A percentile compares a stretch with the other conserved stretches of the same genome.
Conservation (phyloP, 1,140 invertebrate genomes). For the Drosophila pectinifera region DNA sequence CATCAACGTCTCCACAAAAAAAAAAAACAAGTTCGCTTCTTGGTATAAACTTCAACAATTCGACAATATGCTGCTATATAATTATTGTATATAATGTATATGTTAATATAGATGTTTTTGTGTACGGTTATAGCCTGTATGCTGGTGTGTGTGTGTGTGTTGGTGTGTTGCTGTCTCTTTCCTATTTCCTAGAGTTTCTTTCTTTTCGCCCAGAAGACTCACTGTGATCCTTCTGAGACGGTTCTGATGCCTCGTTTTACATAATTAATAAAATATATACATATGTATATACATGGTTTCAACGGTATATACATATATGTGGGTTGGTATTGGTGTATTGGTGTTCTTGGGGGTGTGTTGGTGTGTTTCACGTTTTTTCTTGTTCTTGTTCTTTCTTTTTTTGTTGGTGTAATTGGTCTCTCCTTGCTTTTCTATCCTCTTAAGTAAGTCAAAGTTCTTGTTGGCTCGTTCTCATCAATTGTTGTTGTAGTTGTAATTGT, state of each 20-base stretch:
- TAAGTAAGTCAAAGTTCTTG: constrained; percentile 78
- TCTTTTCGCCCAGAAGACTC: constrained; percentile 29
- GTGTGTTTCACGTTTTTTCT: constrained; percentile 11
- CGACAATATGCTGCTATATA: constrained; percentile 69
- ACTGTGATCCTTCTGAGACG: constrained; percentile 30
- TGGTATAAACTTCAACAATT: constrained; percentile 79
- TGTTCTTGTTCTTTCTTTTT: not conserved
- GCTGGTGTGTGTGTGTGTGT: constrained; percentile 22
- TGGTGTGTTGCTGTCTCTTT: constrained; percentile 57
- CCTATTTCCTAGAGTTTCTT: constrained; percentile 59
- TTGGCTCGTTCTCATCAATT: constrained; percentile 62
- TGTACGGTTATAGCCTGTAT: constrained; percentile 54
- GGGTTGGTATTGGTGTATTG: constrained; percentile 47
- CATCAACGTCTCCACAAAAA: constrained; percentile 17
- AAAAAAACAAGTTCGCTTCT: constrained; percentile 73
- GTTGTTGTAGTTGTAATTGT: constrained; percentile 67
- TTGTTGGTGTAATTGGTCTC: constrained; percentile 32
- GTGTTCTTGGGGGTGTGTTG: constrained; percentile 22
- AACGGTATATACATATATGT: constrained; percentile 55
- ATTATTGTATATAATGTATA: constrained; percentile 52
- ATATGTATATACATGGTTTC: constrained; percentile 70
- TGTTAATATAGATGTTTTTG: constrained; percentile 46
- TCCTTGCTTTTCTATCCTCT: constrained; percentile 20
- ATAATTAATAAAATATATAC: constrained; percentile 82
- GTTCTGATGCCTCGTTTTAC: constrained; percentile 67